Conservation (phyloP, 53 echinoderm and acorn worm genomes). For the Temnopleurus reevesii region DNA sequence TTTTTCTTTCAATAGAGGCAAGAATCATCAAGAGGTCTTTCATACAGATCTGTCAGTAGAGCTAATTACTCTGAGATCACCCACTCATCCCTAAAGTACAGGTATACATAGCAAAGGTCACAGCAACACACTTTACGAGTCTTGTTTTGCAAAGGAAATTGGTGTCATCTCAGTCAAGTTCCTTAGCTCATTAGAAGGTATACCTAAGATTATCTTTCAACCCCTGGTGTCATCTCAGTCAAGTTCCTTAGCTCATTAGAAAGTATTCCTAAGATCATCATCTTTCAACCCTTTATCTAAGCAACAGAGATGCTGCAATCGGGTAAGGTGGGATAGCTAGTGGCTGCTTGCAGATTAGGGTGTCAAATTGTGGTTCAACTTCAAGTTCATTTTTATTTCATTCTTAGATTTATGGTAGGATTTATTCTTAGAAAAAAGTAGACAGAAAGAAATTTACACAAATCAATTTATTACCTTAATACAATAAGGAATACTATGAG, state of each 20-base stretch:
- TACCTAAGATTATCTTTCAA: too few relatives aligned
- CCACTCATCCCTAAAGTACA: constrained; percentile 8
- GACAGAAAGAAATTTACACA: too few relatives aligned
- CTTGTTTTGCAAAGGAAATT: constrained; percentile 8
- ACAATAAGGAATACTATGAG: too few relatives aligned
- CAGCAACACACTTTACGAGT: neutral
- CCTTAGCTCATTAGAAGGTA: constrained; percentile 4
- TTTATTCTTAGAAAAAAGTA: too few relatives aligned
- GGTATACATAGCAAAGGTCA: neutral
- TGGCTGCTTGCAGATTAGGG: neutral
- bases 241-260: constrained; percentile 20
- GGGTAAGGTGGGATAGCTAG: neutral
- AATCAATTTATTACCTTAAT: too few relatives aligned
- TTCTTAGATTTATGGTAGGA: too few relatives aligned
- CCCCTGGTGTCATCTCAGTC: neutral
- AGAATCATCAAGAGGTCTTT: neutral
- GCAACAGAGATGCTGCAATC: neutral
- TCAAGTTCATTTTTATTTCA: neutral
- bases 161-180: neutral
- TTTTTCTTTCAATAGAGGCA: too few relatives aligned
- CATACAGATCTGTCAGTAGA: constrained; percentile 17
- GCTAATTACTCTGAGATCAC: neutral
- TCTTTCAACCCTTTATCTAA: neutral
- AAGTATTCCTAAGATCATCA: neutral
- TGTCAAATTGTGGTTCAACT: neutral